Evolutionary conservation across 2,113 vertebrate species (phyloP), one percentile per base, ranked within the genome.

Genomic region (Antidorcas marsupialis): DNA sequence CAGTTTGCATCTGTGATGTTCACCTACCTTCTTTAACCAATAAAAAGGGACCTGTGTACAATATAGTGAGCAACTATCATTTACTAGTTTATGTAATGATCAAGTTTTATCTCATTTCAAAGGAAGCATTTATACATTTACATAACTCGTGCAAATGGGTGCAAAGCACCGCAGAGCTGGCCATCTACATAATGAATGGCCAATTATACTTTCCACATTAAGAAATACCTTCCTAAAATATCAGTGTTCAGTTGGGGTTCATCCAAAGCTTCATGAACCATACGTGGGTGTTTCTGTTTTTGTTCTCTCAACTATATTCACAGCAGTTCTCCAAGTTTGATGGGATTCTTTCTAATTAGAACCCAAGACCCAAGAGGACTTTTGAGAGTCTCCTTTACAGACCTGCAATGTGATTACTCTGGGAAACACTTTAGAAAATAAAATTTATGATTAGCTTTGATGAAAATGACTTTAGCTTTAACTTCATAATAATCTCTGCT

Each of bases 381-480:
- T 93, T 93, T 71, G 55, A 97, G 87, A 85, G 13, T 33, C 53
- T 90, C 87, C 28, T 81, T 94, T 96, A 88, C 0, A 97, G 95
- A 97, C 79, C 52, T 89, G 71, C 83, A 12, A 28, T 95, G 76
- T 6, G 0, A 39, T 97, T 92, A 62, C 84, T 82, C 4, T 53
- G 36, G 87, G 76, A 64, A 97, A 52, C 52, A 96, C 97, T 98
- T 98, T 95, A 52, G 93, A 97, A 98, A 97, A 97, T 94, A 95
- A 84, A 97, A 27, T 95, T 98, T 94, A 93, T 94, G 96, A 98
- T 97, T 97, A 98, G 89, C 86, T 97, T 97, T 98, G 96, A 98
- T 98, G 97, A 97, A 98, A 98, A 97, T 95, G 96, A 98, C 96
- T 97, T 98, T 97, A 53, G 97, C 98, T 97, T 57, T 97, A 95